These are phyloP conservation scores for Sebastes nivosus DNA, from an alignment of 2,797 vertebrate genomes.

Conservation along the genomic window DNA sequence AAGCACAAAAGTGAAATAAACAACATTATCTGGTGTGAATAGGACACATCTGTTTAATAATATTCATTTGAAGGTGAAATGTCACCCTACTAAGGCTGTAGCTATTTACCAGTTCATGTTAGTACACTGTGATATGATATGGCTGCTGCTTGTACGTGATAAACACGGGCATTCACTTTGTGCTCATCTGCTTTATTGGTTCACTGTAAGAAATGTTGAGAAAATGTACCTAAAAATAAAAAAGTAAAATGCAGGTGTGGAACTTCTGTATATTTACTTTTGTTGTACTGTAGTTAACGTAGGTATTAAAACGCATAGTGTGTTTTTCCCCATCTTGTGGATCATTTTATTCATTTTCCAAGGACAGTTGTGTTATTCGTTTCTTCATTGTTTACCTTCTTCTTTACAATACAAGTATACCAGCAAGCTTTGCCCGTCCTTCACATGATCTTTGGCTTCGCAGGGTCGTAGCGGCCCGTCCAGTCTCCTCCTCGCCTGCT, in stretches of 20 bases:
- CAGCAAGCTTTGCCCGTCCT: not conserved
- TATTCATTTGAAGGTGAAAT: not conserved
- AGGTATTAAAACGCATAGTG: no score
- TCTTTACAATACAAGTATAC: not conserved
- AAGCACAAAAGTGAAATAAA: not conserved
- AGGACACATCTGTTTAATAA: not conserved
- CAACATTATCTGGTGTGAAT: not conserved
- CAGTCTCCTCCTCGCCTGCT: not conserved
- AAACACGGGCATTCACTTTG: not conserved
- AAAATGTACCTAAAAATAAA: not conserved
- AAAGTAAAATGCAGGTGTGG: not conserved
- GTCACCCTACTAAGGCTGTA: not conserved
- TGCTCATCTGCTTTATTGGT: not conserved
- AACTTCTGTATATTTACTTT: not conserved
- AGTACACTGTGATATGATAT: not conserved
- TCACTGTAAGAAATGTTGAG: not conserved
- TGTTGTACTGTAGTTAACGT: fast-evolving
- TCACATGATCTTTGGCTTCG: not conserved
- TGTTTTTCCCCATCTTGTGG: not conserved
- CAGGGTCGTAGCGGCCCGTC: not conserved
- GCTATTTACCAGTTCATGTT: not conserved
- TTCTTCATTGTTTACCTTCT: not conserved
- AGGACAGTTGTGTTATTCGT: not conserved
- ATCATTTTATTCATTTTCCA: not conserved
- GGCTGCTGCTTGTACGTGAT: not conserved